Base-by-base conservation (phyloP, 2,113 vertebrate species). In the Oncorhynchus nerka region DNA sequence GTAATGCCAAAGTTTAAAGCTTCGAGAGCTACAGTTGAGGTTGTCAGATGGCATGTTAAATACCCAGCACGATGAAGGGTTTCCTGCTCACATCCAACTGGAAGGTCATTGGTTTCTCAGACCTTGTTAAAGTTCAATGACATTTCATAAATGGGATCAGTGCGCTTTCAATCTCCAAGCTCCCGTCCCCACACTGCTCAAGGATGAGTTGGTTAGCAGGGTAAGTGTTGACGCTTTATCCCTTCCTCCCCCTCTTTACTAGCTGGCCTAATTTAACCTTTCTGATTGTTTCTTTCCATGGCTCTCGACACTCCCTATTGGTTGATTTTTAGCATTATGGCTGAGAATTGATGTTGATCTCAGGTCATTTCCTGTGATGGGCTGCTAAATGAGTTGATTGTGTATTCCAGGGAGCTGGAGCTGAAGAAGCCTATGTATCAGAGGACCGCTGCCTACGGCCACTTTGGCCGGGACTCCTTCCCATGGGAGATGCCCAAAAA, bases 401-500 rank as follows among this genome's bases (percentile, higher is more conserved):
- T 99, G 95, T 97, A 95, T 98, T 98, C 93, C 95, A 99, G 97
- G 96, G 97, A 98, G 88, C 95, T 99, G 96, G 96, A 98, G 92
- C 96, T 99, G 96, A 99, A 97, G 97, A 97, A 95, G 88, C 96
- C 97, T 90, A 94, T 98, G 88, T 99, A 99, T 95, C 97, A 99
- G 95, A 96, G 95, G 95, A 98, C 97, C 5, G 97, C 97, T 86
- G 95, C 96, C 90, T 98, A 99, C 91, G 97, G 97, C 92, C 97
- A 98, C 93, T 98, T 98, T 94, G 97, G 97, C 94, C 96, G 97
- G 91, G 96, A 98, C 91, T 95, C 94, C 91, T 99, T 99, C 94
- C 93, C 96, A 80, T 99, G 97, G 97, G 97, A 99, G 94, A 90
- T 97, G 78, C 97, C 97, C 91, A 98, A 95, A 94, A 98, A 99